Conservation (phyloP, 2,797 vertebrate species). For the Lophius americanus region DNA sequence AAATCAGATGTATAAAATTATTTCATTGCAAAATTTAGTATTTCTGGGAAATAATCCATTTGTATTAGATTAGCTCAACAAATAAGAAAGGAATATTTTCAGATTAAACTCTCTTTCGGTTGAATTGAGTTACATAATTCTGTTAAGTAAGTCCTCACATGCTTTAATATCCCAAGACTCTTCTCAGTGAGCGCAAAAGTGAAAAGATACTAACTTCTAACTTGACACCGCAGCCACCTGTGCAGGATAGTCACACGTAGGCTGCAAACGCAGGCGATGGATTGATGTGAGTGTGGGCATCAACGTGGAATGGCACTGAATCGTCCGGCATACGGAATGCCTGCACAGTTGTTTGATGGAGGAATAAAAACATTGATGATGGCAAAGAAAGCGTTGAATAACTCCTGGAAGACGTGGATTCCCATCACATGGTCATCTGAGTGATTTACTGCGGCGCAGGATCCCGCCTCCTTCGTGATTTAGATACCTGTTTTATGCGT, state of each 20-base stretch:
- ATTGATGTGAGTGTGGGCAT: slow-evolving; percentile 62
- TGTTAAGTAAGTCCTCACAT: no score
- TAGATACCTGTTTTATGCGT: slow-evolving; percentile 53
- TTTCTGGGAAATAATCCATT: no score
- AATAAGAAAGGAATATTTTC: no score
- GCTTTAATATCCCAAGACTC: not conserved
- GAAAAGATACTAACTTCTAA: slow-evolving; percentile 48
- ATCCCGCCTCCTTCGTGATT: slow-evolving; percentile 36
- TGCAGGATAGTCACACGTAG: slow-evolving; percentile 67
- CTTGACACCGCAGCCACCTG: slow-evolving; percentile 75
- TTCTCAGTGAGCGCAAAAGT: slow-evolving; percentile 39
- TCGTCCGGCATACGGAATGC: slow-evolving; percentile 27
- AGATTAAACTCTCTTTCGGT: no score
- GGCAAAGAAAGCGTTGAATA: slow-evolving; percentile 34
- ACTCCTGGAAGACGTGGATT: slow-evolving; percentile 40
- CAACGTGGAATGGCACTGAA: slow-evolving; percentile 49
- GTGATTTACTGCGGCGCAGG: slow-evolving; percentile 48
- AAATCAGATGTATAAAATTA: no score
- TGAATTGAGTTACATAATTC: no score
- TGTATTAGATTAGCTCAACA: no score
- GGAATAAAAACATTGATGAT: slow-evolving; percentile 53
- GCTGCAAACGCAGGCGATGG: slow-evolving; percentile 60
- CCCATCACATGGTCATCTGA: not conserved
- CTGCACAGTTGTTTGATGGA: slow-evolving; percentile 38
- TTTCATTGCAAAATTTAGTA: no score